Evolutionary conservation across 2,113 vertebrate species (phyloP).

Genomic region (Eidolon helvum): DNA sequence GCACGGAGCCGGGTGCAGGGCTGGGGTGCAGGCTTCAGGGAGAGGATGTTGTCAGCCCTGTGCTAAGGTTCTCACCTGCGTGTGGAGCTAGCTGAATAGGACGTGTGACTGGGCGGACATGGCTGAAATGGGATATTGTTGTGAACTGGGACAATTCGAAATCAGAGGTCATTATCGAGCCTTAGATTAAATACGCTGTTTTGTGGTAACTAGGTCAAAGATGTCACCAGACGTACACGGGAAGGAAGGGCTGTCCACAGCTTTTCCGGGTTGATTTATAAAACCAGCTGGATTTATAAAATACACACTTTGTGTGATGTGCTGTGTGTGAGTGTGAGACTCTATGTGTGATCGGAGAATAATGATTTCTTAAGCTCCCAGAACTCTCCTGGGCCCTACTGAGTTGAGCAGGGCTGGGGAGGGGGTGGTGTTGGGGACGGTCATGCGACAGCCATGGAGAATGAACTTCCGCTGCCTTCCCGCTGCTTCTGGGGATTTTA

Average conservation of each 20-base stretch:
- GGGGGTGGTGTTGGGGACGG: background rate
- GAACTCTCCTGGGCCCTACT: background rate
- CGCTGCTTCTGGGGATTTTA: accelerated
- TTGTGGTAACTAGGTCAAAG: background rate
- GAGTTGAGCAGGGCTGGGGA: background rate
- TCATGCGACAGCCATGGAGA: accelerated
- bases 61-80: background rate
- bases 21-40: accelerated
- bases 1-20: background rate
- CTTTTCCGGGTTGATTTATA: background rate
- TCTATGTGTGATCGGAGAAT: accelerated
- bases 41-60: accelerated
- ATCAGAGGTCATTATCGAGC: background rate
- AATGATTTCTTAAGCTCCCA: background rate
- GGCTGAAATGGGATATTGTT: background rate
- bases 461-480: accelerated
- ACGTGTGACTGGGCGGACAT: accelerated
- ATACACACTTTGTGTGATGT: accelerated
- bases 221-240: accelerated
- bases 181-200: background rate
- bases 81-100: background rate
- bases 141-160: background rate
- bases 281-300: background rate
- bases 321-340: background rate
- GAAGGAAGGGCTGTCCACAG: background rate